Evolutionary conservation across 2,797 vertebrate genomes (phyloP).

Genomic region (Myripristis murdjan): DNA sequence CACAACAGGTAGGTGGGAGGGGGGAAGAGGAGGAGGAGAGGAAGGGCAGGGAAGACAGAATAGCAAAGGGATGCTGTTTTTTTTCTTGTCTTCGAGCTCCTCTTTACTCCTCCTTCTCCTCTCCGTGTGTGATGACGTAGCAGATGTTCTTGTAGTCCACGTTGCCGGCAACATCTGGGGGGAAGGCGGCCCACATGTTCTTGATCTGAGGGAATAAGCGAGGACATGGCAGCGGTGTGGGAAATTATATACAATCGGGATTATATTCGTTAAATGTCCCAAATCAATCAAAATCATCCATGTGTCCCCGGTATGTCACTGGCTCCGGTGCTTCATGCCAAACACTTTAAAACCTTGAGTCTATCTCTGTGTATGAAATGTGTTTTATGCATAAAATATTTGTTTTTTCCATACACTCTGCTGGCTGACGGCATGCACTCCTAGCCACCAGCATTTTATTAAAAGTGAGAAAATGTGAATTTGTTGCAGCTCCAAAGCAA

Average conservation of each 20-base stretch:
- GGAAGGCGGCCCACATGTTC: slow-evolving; percentile 97
- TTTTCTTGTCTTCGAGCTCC: slow-evolving; percentile 63
- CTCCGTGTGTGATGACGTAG: slow-evolving; percentile 96
- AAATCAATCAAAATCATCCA: no score
- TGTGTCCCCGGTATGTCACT: no score
- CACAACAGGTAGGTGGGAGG: slow-evolving; percentile 59
- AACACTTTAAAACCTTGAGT: no score
- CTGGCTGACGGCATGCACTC: no score
- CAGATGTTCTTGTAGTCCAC: slow-evolving; percentile 98
- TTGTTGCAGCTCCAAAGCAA: no score
- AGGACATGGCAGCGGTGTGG: not conserved
- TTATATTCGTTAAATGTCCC: no score
- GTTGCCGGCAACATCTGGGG: slow-evolving; percentile 94
- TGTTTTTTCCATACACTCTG: no score
- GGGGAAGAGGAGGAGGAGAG: slow-evolving; percentile 63
- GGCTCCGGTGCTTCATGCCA: no score
- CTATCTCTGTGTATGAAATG: no score
- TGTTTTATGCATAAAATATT: no score
- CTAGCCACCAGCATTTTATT: no score
- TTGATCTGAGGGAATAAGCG: slow-evolving; percentile 75
- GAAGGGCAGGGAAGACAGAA: slow-evolving; percentile 65
- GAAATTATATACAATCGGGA: not conserved
- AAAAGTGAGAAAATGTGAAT: no score
- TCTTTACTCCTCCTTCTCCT: slow-evolving; percentile 94
- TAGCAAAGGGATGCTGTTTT: slow-evolving; percentile 77